Base-by-base conservation (phyloP, 2,888 invertebrate genomes). In the Eretmocerus hayati region DNA sequence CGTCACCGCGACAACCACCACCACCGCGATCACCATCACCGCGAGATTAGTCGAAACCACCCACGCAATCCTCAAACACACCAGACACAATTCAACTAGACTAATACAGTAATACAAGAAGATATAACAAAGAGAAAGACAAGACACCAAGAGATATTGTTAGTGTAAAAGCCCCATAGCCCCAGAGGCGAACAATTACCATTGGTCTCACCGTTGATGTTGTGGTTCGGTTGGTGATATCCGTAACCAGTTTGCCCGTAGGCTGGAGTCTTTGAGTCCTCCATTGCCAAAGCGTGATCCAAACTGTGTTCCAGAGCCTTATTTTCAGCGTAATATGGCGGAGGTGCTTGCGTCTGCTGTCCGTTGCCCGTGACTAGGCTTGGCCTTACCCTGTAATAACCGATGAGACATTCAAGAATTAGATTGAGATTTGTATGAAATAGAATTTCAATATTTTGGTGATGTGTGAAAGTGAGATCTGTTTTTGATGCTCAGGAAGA, bases 271-370 rank as follows among this genome's bases (percentile, higher is more conserved):
- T 91, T 91, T 6, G 89, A 85, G 64, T 91, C 91, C 62, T 90
- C 90, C 74, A 89, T 79, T 8, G 85, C 83, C 48, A 90, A 70
- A 2, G 87, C 87, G 60, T 90, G 77, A 64, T 92, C 92, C 79
- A 90, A 81, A 8, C 89, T 89, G 72, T 90, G 87, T 71, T 92
- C 91, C 37, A 92, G 74, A 22, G 90, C 92, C 73, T 92, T 92
- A 72, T 92, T 92, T 73, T 92, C 92, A n/a, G 90, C 89, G 66
- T 90, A 90, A 62, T 91, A 91, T 0, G 90, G 90, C 26, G 90
- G 90, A 19, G 90, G 90, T 2, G 89, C 88, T 64, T 88, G 87
- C 54, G 85, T 87, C 71, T 88, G 89, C 55, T 87, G 86, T 15
- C 69, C 71, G 54, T 69, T 71, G 47, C 69, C 69, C n/a, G 87